Evolutionary conservation across 2,888 invertebrate genomes (phyloP).

Genomic region (Ochlodes sylvanus): DNA sequence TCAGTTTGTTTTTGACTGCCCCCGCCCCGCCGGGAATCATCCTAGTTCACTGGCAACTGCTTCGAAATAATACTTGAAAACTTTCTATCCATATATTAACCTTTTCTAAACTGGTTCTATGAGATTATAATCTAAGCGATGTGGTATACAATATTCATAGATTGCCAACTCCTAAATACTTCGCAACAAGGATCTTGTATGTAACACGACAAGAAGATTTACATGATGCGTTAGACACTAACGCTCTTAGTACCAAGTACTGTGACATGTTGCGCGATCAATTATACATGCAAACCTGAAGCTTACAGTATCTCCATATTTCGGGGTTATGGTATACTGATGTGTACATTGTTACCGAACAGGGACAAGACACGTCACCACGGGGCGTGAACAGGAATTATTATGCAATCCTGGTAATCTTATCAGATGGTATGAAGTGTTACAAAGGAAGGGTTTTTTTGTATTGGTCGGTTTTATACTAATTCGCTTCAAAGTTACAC

Average conservation of each 20-base stretch:
- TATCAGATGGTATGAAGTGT: too few species aligned
- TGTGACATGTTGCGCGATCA: constrained; percentile 24
- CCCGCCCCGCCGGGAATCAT: too few species aligned
- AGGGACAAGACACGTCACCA: not conserved
- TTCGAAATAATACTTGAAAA: not conserved
- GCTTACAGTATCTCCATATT: constrained; percentile 33
- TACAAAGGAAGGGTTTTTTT: too few species aligned
- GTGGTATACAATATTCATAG: not conserved
- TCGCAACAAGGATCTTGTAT: constrained; percentile 4
- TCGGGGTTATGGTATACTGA: not conserved
- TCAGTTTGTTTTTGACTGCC: too few species aligned
- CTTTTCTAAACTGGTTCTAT: not conserved
- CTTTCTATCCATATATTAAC: not conserved
- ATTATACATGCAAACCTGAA: constrained; percentile 37
- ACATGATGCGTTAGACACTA: constrained; percentile 10
- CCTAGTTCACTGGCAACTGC: too few species aligned
- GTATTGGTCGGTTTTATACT: too few species aligned
- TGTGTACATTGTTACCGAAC: not conserved
- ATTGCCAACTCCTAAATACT: constrained; percentile 4
- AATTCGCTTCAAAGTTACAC: too few species aligned
- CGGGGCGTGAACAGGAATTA: not conserved
- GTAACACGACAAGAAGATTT: constrained; percentile 5
- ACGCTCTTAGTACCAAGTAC: constrained; percentile 12
- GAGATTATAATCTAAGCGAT: not conserved
- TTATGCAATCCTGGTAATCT: not conserved